phyloP scores from a whole-genome alignment of 2,888 invertebrate genomes.

The Agriopis aurantiaria region DNA sequence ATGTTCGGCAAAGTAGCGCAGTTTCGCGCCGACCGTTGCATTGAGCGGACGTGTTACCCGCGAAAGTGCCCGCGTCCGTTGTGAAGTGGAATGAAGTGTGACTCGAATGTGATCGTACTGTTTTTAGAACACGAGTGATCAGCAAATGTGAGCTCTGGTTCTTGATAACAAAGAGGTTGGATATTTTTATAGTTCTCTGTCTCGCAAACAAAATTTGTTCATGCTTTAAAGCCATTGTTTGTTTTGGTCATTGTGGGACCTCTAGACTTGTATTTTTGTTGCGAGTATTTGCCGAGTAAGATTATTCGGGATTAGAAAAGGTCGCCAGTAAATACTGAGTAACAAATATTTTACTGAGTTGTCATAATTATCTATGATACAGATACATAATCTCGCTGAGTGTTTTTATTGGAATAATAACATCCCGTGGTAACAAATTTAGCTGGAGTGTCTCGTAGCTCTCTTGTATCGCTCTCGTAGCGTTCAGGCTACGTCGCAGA shows the following conservation, averaged over 20 bases:
- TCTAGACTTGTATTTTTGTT: conserved; percentile 1
- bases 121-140: conserved; percentile 36
- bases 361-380: background rate
- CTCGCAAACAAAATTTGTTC: background rate
- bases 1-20: conserved; percentile 57
- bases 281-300: background rate
- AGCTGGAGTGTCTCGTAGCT: conserved; percentile 47
- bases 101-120: conserved; percentile 53
- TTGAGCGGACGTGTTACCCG: conserved; percentile 50
- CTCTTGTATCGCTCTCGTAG: conserved; percentile 43
- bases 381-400: conserved; percentile 2
- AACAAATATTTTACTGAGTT: background rate
- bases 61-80: conserved; percentile 50
- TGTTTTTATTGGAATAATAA: conserved; percentile 22
- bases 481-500: conserved; percentile 47
- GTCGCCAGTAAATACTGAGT: background rate
- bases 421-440: conserved; percentile 45
- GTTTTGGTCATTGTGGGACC: conserved; percentile 1
- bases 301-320: conserved; percentile 1
- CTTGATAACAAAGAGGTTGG: conserved; percentile 36
- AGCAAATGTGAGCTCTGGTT: conserved; percentile 27
- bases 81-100: conserved; percentile 65
- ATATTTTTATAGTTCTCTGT: conserved; percentile 14
- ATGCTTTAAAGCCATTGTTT: background rate
- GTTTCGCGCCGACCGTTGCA: conserved; percentile 60